These are phyloP conservation scores for Esox niger DNA, from an alignment of 2,113 vertebrate genomes.

Conservation along the genomic window DNA sequence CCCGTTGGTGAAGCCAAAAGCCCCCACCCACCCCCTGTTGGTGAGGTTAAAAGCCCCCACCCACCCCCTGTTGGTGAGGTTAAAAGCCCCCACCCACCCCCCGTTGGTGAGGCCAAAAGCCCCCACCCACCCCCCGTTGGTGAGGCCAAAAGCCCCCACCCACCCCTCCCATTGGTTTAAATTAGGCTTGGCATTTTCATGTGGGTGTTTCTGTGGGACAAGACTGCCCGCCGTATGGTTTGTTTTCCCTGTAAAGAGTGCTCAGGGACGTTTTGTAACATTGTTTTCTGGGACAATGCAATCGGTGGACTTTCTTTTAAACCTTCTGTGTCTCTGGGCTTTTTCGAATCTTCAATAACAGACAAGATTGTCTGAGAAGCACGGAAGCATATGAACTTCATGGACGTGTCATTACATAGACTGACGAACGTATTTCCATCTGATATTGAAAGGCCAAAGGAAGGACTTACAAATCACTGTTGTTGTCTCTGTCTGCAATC, in stretches of 20 bases:
- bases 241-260: constrained; percentile 49
- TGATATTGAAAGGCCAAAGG: too few relatives aligned
- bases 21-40: constrained; percentile 32
- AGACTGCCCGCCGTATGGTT: constrained; percentile 61
- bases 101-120: constrained; percentile 62
- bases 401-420: too few relatives aligned
- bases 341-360: too few relatives aligned
- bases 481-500: too few relatives aligned
- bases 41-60: too few relatives aligned
- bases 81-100: constrained; percentile 53
- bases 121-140: constrained; percentile 39
- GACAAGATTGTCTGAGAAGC: too few relatives aligned
- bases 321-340: too few relatives aligned
- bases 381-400: too few relatives aligned
- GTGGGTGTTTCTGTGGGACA: constrained; percentile 44
- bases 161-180: constrained; percentile 57
- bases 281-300: constrained; percentile 24
- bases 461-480: too few relatives aligned
- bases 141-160: too few relatives aligned
- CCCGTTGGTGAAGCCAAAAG: too few relatives aligned
- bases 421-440: too few relatives aligned
- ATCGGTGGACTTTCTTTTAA: constrained; percentile 14
- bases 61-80: constrained; percentile 41
- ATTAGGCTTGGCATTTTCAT: constrained; percentile 62
- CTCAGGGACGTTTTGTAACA: constrained; percentile 40